Conservation (phyloP, 1,140 invertebrate species). For the Maconellicoccus hirsutus region DNA sequence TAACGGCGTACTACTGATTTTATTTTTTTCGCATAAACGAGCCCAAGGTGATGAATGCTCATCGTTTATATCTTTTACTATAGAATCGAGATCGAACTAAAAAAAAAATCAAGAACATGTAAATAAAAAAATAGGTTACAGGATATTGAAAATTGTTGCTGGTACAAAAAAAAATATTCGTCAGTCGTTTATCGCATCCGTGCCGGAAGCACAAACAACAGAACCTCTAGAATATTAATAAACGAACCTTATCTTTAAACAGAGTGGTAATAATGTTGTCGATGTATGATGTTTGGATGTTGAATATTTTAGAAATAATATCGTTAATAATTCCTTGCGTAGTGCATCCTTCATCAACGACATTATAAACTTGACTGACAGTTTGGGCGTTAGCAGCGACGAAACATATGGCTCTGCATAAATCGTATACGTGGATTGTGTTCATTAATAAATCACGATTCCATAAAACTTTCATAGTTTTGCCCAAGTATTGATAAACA, state of each 20-base stretch:
- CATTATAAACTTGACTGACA: constrained; percentile 56
- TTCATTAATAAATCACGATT: constrained; percentile 71
- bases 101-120: constrained; percentile 27
- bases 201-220: no score
- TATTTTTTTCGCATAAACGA: constrained; percentile 60
- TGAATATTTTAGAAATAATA: constrained; percentile 67
- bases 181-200: no score
- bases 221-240: no score
- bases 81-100: constrained; percentile 54
- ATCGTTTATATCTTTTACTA: constrained; percentile 81
- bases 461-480: constrained; percentile 87
- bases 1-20: constrained; percentile 69
- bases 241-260: constrained; percentile 48
- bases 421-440: constrained; percentile 73
- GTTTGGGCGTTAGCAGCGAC: constrained; percentile 42
- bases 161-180: no score
- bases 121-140: neutral
- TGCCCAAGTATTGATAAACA: constrained; percentile 73
- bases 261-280: constrained; percentile 63
- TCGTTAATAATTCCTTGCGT: constrained; percentile 71
- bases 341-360: constrained; percentile 68
- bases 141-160: no score
- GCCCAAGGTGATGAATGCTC: constrained; percentile 86
- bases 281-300: constrained; percentile 76
- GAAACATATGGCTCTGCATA: constrained; percentile 67